Evolutionary conservation across 2,888 invertebrate genomes (phyloP), one percentile per base, ranked within the genome.

Genomic region (Mesoligia furuncula): DNA sequence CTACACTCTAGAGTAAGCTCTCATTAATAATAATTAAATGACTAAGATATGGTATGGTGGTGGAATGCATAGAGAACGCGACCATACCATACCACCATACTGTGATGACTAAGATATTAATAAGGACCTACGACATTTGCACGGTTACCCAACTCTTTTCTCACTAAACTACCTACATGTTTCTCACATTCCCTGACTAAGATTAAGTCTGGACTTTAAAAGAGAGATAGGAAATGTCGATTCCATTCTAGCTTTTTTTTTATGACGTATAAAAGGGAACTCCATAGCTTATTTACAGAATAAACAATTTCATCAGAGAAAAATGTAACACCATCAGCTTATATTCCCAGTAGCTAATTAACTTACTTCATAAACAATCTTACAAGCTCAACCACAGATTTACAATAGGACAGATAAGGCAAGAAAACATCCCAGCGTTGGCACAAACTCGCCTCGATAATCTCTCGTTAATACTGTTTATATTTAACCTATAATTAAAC

Each of bases 401-500:
- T 39, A 88, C 78, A 88, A 87, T 84, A 73, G 78, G 2, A 77
- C 73, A 88, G 87, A 88, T 88, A 88, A 88, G 77, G 31, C 78
- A 61, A 65, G 71, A 76, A 73, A 73, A 69, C 64, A 80, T 75
- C 73, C 59, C 86, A 65, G 73, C 73, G 79, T 68, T 78, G 82
- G 68, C 83, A 65, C 51, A 70, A 69, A 73, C 83, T 70, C 83
- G 80, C 62, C 71, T 74, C 87, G 86, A 90, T 90, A 89, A 91
- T 91, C 91, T 89, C 80, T 89, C 76, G 85, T 88, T 90, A 91
- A 91, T 90, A 86, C 87, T 81, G 77, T 88, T 88, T 79, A 90
- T 84, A 90, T 91, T 91, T 90, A 92, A 91, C 88, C 89, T 90
- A 91, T 92, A 91, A 92, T 92, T 92, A 92, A 90, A 91, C 81